Base-by-base conservation (phyloP, 2,888 invertebrate species). In the Carpatolechia fugitivella region DNA sequence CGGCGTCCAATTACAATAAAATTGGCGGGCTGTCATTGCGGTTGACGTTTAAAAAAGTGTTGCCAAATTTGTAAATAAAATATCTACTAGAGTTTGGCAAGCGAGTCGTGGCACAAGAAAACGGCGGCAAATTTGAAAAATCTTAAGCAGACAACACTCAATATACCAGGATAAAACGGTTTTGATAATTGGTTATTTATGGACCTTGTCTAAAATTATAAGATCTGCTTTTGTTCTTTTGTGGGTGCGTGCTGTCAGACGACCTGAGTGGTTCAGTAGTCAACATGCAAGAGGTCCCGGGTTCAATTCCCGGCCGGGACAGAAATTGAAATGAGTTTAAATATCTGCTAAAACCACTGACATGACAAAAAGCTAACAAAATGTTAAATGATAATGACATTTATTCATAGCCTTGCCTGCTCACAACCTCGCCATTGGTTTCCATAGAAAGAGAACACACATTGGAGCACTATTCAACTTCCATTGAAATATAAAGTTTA, bases 51-150 rank as follows among this genome's bases (percentile, higher is more conserved):
- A n/a, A n/a, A n/a, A n/a, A n/a, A n/a, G n/a, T n/a, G n/a, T n/a
- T n/a, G n/a, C n/a, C n/a, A n/a, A n/a, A n/a, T n/a, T n/a, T n/a
- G n/a, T n/a, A n/a, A n/a, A n/a, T n/a, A n/a, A n/a, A n/a, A n/a
- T n/a, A n/a, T n/a, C n/a, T 33, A n/a, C 10, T 46, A 49, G 49
- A 49, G 18, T 49, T 16, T 49, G 16, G 33, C 49, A 4, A 49
- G 13, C 35, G 49, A 49, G 16, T 24, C 29, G 16, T 35, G 49
- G 11, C 29, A 49, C 33, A 16, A 29, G 18, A 49, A 35, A 49
- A 49, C 29, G n/a, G 49, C 49, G 35, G 49, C 49, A 49, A 49
- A 49, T 35, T 35, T 33, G 29, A 49, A 49, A 49, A 49, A 48
- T 48, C 14, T 48, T 31, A 48, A 5, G 14, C 8, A 16, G 31